These are phyloP conservation scores for Alsophila aescularia DNA, from an alignment of 2,888 invertebrate genomes.

Conservation along the genomic window DNA sequence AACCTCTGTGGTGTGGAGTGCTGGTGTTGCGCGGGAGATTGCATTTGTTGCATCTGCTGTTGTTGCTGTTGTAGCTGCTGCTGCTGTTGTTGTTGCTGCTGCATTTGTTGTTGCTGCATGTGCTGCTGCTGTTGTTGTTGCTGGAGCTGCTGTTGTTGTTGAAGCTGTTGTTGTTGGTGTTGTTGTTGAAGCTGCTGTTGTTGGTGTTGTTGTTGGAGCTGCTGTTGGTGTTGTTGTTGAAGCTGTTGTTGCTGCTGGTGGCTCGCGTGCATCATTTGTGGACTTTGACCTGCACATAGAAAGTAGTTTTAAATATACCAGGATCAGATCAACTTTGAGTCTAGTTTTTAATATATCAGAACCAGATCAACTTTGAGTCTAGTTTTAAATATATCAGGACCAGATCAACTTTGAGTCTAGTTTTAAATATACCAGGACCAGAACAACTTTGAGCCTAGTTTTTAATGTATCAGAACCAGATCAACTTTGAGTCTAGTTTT, in stretches of 20 bases:
- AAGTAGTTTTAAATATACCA: background rate
- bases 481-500: too few relatives aligned
- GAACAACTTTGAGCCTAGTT: too few relatives aligned
- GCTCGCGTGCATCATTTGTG: constrained; percentile 42
- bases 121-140: constrained; percentile 32
- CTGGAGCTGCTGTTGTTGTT: constrained; percentile 37
- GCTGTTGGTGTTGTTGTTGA: constrained; percentile 53
- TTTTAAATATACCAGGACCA: too few relatives aligned
- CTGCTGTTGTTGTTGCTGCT: constrained; percentile 46
- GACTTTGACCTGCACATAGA: constrained; percentile 34
- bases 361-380: too few relatives aligned
- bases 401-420: too few relatives aligned
- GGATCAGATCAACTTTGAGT: too few relatives aligned
- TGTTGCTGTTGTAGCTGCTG: constrained; percentile 33
- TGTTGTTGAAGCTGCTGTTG: constrained; percentile 45
- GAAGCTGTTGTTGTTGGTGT: constrained; percentile 19
- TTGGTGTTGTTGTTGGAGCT: constrained; percentile 52
- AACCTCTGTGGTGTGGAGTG: constrained; percentile 47
- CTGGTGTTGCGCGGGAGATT: constrained; percentile 37
- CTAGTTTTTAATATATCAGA: too few relatives aligned
- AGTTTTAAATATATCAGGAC: too few relatives aligned
- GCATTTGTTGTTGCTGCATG: constrained; percentile 23
- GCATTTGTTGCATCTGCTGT: constrained; percentile 36
- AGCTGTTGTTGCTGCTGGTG: constrained; percentile 29
- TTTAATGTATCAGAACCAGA: too few relatives aligned